These are phyloP conservation scores for Melangyna quadrimaculata DNA, from an alignment of 2,888 invertebrate species.

Conservation along the genomic window DNA sequence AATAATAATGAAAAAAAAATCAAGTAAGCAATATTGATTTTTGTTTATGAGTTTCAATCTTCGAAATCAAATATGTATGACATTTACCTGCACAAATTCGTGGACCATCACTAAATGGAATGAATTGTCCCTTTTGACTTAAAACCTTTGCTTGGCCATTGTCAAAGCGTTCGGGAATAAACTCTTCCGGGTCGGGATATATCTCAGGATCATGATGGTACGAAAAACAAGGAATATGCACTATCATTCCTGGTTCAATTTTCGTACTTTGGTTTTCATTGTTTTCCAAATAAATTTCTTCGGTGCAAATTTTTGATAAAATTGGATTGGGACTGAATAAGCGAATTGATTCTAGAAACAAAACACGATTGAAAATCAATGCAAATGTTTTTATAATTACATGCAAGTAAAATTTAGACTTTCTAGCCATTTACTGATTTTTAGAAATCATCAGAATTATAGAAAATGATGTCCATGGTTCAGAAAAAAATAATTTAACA, in stretches of 20 bases:
- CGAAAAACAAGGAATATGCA: slow-evolving; percentile 78
- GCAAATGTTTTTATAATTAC: too few species aligned
- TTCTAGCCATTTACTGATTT: too few species aligned
- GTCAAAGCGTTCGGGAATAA: slow-evolving; percentile 77
- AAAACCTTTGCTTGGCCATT: slow-evolving; percentile 74
- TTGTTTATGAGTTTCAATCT: background rate
- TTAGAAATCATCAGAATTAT: too few species aligned
- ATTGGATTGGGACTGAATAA: slow-evolving; percentile 75
- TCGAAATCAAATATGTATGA: background rate
- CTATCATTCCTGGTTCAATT: slow-evolving; percentile 75
- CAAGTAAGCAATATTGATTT: too few species aligned
- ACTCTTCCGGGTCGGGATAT: slow-evolving; percentile 75
- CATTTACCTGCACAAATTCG: slow-evolving; percentile 77
- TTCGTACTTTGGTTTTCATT: slow-evolving; percentile 54
- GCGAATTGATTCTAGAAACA: slow-evolving; percentile 75
- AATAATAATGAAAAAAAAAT: background rate
- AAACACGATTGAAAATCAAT: too few species aligned
- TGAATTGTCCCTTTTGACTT: slow-evolving; percentile 74
- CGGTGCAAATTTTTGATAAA: slow-evolving; percentile 75
- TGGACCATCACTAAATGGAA: slow-evolving; percentile 79
- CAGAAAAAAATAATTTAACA: background rate
- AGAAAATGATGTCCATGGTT: too few species aligned
- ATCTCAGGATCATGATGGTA: slow-evolving; percentile 77
- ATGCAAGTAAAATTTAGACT: too few species aligned
- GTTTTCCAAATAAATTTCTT: slow-evolving; percentile 72